Conservation (phyloP, 2,888 invertebrate genomes). For the Monoplex corrugatus region DNA sequence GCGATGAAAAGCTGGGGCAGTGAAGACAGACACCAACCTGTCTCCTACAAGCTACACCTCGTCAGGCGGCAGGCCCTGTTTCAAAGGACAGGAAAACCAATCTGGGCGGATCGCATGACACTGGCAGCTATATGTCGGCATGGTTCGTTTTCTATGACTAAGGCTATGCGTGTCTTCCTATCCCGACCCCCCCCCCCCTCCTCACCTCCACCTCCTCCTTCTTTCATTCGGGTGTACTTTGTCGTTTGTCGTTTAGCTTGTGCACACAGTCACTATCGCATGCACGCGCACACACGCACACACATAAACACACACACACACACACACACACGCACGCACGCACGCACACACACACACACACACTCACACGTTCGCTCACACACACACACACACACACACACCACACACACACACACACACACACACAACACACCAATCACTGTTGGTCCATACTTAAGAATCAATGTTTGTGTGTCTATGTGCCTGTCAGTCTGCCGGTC, state of each 20-base stretch:
- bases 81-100: constrained; percentile 2
- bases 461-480: no score
- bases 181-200: not conserved
- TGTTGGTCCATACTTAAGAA: no score
- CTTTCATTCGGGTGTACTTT: no score
- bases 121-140: not conserved
- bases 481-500: no score
- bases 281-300: not conserved
- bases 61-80: not conserved
- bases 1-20: not conserved
- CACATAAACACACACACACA: not conserved
- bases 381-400: no score
- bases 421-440: no score
- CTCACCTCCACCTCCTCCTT: not conserved
- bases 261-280: not conserved
- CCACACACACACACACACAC: no score
- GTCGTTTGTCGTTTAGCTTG: no score
- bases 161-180: not conserved
- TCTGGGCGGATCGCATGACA: not conserved
- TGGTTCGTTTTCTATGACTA: no score
- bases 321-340: not conserved
- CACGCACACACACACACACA: not conserved
- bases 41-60: no score
- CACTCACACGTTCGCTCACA: not conserved
- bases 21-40: not conserved